A percentile compares a stretch with the other conserved stretches of the same genome.
phyloP scores from a whole-genome alignment of 2,113 vertebrate species.

The Chionomys nivalis region DNA sequence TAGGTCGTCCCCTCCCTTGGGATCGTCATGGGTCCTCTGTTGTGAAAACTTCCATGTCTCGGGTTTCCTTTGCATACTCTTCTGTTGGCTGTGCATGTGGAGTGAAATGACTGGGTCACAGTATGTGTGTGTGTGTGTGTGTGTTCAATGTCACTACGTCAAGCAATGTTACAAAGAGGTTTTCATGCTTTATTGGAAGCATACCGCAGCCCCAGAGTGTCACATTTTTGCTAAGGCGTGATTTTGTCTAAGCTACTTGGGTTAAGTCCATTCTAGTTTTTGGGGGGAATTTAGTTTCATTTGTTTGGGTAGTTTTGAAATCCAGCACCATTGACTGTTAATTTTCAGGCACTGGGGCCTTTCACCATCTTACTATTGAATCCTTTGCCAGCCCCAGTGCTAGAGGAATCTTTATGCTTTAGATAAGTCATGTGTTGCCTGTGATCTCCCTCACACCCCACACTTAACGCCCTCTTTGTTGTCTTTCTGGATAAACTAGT shows the following conservation, averaged over 20 bases:
- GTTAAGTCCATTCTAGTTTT: neutral
- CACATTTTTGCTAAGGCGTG: too few species aligned
- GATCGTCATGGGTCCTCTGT: neutral
- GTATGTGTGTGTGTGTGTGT: neutral
- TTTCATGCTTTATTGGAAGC: too few species aligned
- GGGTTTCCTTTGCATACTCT: neutral
- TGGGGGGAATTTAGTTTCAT: constrained; percentile 30
- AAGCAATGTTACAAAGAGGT: too few species aligned
- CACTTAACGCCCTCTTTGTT: neutral
- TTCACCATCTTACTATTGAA: neutral
- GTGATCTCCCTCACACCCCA: neutral
- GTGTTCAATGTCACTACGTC: neutral
- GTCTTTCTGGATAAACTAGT: constrained; percentile 29
- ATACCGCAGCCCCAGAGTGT: too few species aligned
- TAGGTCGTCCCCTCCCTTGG: neutral
- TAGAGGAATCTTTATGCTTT: neutral
- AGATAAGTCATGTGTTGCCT: neutral
- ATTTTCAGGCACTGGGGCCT: neutral
- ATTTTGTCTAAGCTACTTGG: too few species aligned
- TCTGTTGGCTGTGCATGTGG: neutral
- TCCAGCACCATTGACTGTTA: neutral
- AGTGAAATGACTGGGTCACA: neutral
- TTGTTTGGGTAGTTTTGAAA: neutral
- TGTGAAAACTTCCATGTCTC: neutral
- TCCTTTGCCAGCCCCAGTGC: neutral